These are phyloP conservation scores for Cataglyphis cursor DNA, from an alignment of 2,888 invertebrate species.

Conservation along the genomic window DNA sequence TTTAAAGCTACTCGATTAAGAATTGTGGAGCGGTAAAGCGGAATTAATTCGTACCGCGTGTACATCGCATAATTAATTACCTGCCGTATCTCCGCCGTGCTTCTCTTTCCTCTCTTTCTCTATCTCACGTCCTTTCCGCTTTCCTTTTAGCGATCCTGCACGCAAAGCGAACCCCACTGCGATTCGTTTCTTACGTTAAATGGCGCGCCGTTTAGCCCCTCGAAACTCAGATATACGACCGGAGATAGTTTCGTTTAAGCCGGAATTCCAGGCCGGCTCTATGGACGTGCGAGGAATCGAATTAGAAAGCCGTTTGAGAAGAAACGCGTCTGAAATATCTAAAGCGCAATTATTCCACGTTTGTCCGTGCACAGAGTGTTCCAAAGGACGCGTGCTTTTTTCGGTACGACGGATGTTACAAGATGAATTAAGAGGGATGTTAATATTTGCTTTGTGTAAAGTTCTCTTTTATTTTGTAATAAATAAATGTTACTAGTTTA, in stretches of 20 bases:
- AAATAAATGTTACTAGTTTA: not conserved
- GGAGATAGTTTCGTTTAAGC: slow-evolving; percentile 58
- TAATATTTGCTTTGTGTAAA: not conserved
- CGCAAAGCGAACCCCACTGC: slow-evolving; percentile 39
- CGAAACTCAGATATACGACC: slow-evolving; percentile 54
- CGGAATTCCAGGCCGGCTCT: slow-evolving; percentile 47
- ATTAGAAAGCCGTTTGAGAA: slow-evolving; percentile 55
- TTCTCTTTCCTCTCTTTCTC: not conserved
- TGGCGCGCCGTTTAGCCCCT: slow-evolving; percentile 48
- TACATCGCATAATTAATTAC: slow-evolving; percentile 54
- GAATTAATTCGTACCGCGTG: slow-evolving; percentile 49
- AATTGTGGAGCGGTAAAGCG: slow-evolving; percentile 24
- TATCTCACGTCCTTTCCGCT: not conserved
- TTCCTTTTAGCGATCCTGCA: slow-evolving; percentile 17
- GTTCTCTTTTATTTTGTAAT: not conserved
- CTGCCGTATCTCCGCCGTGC: slow-evolving; percentile 27
- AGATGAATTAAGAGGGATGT: slow-evolving; percentile 31
- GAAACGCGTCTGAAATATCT: slow-evolving; percentile 56
- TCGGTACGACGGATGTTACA: slow-evolving; percentile 27
- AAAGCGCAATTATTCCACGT: slow-evolving; percentile 39
- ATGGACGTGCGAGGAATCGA: slow-evolving; percentile 52
- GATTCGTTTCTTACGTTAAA: slow-evolving; percentile 57
- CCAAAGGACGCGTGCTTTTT: not conserved
- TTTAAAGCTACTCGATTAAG: slow-evolving; percentile 39
- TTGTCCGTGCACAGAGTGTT: not conserved